These are phyloP conservation scores for Microcebus griseorufus DNA, from an alignment of 2,113 vertebrate species.

Conservation along the genomic window DNA sequence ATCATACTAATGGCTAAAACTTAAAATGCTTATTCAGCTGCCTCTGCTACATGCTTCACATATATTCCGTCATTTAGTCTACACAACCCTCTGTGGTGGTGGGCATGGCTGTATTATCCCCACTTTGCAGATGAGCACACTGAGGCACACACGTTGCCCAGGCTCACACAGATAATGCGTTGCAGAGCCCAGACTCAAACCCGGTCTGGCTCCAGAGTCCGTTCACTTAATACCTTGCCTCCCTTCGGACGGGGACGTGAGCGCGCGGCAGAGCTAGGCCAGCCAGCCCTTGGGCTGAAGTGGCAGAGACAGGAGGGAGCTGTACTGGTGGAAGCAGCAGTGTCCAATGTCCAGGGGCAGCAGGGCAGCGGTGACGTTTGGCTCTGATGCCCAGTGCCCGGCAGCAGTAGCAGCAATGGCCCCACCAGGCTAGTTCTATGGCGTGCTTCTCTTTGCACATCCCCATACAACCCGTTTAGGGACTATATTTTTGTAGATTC, in stretches of 20 bases:
- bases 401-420: neutral
- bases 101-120: neutral
- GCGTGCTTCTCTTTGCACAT: neutral
- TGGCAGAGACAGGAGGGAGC: neutral
- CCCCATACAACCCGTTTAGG: neutral
- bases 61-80: no score
- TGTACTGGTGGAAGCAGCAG: neutral
- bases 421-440: neutral
- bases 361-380: rapidly evolving
- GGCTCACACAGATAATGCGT: neutral
- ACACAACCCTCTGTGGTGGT: neutral
- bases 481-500: neutral
- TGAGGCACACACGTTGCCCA: neutral
- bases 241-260: neutral
- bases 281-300: neutral
- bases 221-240: neutral
- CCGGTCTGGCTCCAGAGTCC: neutral
- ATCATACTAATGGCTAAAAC: neutral
- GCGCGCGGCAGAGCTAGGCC: no score
- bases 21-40: neutral
- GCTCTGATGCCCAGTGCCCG: neutral
- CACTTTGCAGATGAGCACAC: neutral
- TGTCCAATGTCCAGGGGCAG: rapidly evolving
- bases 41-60: rapidly evolving
- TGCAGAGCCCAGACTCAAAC: neutral